Conservation (phyloP, 2,113 vertebrate genomes). For the Grallaria varia region DNA sequence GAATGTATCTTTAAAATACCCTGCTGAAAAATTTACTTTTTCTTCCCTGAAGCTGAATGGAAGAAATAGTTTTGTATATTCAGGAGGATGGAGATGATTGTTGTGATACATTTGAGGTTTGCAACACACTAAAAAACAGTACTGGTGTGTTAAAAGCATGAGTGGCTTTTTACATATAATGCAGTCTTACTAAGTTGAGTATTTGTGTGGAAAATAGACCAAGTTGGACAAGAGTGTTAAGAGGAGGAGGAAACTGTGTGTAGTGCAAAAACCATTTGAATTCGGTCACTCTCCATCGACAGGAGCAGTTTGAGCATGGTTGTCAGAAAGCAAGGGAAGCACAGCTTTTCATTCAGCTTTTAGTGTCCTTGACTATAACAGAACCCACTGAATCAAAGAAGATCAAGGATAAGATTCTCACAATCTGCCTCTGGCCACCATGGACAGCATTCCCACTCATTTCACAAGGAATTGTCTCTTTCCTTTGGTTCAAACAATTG, state of each 20-base stretch:
- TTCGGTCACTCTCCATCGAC: not conserved
- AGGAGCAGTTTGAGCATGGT: not conserved
- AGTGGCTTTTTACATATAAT: not conserved
- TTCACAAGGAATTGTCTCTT: not conserved
- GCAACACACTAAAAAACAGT: not conserved
- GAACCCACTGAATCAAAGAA: slow-evolving; percentile 9
- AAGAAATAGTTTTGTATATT: not conserved
- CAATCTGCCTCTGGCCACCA: not conserved
- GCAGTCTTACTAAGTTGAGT: not conserved
- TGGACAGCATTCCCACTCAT: not conserved
- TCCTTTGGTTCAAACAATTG: not conserved
- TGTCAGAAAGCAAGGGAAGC: not conserved
- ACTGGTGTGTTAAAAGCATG: not conserved
- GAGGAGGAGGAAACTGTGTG: not conserved
- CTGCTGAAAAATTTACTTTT: not conserved
- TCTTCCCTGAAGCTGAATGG: not conserved
- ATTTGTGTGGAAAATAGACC: slow-evolving; percentile 4
- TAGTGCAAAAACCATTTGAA: not conserved
- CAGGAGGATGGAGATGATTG: not conserved
- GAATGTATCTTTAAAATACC: not conserved
- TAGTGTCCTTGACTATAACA: not conserved
- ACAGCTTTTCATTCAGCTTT: not conserved
- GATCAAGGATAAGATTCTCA: slow-evolving; percentile 7
- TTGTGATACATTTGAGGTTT: not conserved
- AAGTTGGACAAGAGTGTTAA: not conserved